These are phyloP conservation scores for Tragelaphus eurycerus DNA, from an alignment of 2,797 vertebrate genomes.

Conservation along the genomic window DNA sequence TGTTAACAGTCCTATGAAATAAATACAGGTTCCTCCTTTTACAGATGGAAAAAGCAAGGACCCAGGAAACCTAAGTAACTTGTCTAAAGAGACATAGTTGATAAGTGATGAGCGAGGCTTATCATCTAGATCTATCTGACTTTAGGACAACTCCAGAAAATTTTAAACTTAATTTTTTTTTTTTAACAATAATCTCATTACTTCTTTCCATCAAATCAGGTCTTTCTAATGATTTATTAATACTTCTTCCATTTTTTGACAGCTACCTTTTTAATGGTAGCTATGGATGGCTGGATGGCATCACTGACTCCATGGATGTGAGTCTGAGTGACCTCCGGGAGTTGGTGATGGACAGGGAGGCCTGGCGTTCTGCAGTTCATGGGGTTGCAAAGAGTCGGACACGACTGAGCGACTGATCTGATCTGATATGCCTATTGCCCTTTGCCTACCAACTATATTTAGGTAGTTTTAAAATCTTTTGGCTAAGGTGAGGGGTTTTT, in stretches of 20 bases:
- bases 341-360: too few species aligned
- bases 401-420: too few species aligned
- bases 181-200: background rate
- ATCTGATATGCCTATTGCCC: background rate
- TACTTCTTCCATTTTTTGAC: background rate
- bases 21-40: background rate
- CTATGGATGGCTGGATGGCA: too few species aligned
- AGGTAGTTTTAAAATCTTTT: slow-evolving; percentile 16
- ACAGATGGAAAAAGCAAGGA: background rate
- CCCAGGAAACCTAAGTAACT: background rate
- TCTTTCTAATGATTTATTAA: background rate
- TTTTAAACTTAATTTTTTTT: background rate
- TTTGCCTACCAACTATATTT: background rate
- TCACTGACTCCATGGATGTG: too few species aligned
- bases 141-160: background rate
- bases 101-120: background rate
- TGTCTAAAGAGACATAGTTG: background rate
- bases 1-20: background rate
- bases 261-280: background rate
- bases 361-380: too few species aligned
- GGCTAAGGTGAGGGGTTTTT: background rate
- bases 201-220: background rate
- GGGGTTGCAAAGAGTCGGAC: too few species aligned
- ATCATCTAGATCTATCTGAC: background rate
- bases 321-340: too few species aligned